These are phyloP conservation scores for Rutpela maculata DNA, from an alignment of 2,888 invertebrate genomes.

Conservation along the genomic window DNA sequence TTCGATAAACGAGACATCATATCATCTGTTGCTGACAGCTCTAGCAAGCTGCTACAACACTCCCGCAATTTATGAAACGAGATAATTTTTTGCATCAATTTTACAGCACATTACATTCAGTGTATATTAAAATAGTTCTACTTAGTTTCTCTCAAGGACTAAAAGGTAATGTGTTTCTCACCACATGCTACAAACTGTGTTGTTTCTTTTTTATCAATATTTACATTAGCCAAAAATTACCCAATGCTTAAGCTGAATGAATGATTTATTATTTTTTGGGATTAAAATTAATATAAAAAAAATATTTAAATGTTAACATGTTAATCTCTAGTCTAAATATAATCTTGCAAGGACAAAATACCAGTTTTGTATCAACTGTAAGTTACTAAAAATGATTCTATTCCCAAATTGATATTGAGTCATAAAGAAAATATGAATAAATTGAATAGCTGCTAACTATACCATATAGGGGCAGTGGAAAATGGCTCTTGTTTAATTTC, in stretches of 20 bases:
- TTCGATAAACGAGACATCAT: background rate
- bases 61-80: background rate
- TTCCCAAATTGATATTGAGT: too few relatives aligned
- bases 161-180: background rate
- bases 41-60: background rate
- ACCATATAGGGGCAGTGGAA: too few relatives aligned
- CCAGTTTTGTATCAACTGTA: background rate
- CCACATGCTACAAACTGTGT: background rate
- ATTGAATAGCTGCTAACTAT: too few relatives aligned
- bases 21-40: background rate
- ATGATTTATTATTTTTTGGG: background rate
- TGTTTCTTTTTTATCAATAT: background rate
- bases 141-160: background rate
- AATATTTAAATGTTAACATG: background rate
- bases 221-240: background rate
- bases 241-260: background rate
- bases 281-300: background rate
- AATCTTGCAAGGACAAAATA: background rate
- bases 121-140: background rate
- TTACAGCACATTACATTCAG: background rate
- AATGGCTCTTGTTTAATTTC: too few relatives aligned
- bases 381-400: too few relatives aligned
- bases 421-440: too few relatives aligned
- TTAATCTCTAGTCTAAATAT: background rate
- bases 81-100: background rate